A percentile compares a stretch with the other conserved stretches of the same genome.
These are phyloP conservation scores for Melinaea menophilus DNA, from an alignment of 2,888 invertebrate genomes.

Conservation along the genomic window DNA sequence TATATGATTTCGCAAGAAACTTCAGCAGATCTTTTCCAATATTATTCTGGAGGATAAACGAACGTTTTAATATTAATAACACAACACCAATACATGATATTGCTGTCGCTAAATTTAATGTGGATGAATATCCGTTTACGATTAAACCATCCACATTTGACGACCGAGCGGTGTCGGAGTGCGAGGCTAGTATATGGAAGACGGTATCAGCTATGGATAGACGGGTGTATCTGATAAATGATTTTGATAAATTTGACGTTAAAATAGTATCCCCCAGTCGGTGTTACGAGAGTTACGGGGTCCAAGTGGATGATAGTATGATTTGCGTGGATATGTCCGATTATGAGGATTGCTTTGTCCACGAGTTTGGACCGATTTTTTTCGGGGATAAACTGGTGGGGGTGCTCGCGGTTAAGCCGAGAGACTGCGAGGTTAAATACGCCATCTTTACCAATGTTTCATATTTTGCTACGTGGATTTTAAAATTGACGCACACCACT, in stretches of 20 bases:
- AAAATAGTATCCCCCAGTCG: slow-evolving; percentile 33
- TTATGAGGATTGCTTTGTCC: slow-evolving; percentile 59
- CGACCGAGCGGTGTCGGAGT: slow-evolving; percentile 24
- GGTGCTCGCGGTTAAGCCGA: slow-evolving; percentile 50
- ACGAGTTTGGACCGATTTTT: slow-evolving; percentile 65
- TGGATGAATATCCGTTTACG: slow-evolving; percentile 39
- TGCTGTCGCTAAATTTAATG: slow-evolving; percentile 58
- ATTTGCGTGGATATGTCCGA: slow-evolving; percentile 56
- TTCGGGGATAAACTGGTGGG: slow-evolving; percentile 53
- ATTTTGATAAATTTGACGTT: slow-evolving; percentile 47
- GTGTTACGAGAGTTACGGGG: slow-evolving; percentile 54
- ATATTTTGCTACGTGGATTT: slow-evolving; percentile 40
- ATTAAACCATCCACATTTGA: slow-evolving; percentile 51
- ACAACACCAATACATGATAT: slow-evolving; percentile 50
- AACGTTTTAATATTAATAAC: slow-evolving; percentile 47
- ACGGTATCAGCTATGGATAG: slow-evolving; percentile 61
- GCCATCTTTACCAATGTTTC: slow-evolving; percentile 47
- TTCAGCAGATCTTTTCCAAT: slow-evolving; percentile 53
- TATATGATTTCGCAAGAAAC: slow-evolving; percentile 54
- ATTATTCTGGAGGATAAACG: slow-evolving; percentile 59
- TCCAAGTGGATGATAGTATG: slow-evolving; percentile 48
- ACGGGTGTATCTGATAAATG: slow-evolving; percentile 58
- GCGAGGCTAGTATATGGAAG: slow-evolving; percentile 61
- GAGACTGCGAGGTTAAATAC: slow-evolving; percentile 49
- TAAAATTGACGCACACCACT: slow-evolving; percentile 35